phyloP scores from a whole-genome alignment of 2,888 invertebrate genomes.

The Melipona beecheii region DNA sequence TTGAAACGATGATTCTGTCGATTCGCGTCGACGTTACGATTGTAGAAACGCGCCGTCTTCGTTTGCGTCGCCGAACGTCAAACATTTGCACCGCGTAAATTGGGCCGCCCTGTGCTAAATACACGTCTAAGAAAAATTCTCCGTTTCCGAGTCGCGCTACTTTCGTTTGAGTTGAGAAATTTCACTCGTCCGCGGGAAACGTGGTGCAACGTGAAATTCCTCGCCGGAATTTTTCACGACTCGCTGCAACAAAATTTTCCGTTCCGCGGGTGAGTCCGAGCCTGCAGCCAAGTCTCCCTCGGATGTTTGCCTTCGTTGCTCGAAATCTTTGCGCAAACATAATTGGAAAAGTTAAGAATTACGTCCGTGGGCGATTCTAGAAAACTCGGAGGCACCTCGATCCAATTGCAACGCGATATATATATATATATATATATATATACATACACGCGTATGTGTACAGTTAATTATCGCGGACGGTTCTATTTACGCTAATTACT shows the following conservation, averaged over 20 bases:
- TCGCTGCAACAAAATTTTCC: background rate
- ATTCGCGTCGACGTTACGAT: background rate
- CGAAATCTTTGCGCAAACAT: conserved; percentile 15
- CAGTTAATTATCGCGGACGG: conserved; percentile 61
- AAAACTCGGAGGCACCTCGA: conserved; percentile 18
- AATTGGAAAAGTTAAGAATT: conserved; percentile 39
- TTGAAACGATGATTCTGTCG: background rate
- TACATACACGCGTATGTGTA: background rate
- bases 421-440: background rate
- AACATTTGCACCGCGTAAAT: background rate
- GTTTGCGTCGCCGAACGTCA: background rate
- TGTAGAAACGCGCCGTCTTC: background rate
- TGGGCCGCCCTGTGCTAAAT: no score
- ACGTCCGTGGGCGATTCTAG: conserved; percentile 19
- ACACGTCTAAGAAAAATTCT: background rate
- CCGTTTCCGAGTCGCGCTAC: no score
- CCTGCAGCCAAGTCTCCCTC: background rate
- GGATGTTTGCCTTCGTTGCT: background rate
- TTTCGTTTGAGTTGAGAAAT: background rate
- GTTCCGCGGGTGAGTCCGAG: no score
- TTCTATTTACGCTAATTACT: conserved; percentile 74
- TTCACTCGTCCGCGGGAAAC: no score
- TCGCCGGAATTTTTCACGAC: background rate
- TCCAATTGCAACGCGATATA: conserved; percentile 21
- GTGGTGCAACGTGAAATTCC: background rate